Base-by-base conservation (phyloP, 2,888 invertebrate genomes). In the Diplazon laetatorius region DNA sequence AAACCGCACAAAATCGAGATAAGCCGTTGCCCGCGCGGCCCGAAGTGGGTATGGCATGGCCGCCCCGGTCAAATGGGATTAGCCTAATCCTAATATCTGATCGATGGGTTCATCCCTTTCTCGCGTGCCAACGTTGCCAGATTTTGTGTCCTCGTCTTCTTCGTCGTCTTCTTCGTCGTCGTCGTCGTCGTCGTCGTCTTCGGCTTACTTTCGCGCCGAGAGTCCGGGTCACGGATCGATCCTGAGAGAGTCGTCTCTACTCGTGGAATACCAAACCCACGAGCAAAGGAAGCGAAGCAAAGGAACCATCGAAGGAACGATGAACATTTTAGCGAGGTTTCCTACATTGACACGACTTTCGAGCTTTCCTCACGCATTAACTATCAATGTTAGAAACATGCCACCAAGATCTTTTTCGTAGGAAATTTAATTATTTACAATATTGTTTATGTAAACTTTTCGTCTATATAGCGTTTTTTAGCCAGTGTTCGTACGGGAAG, bases 11-110 rank as follows among this genome's bases (percentile, higher is more conserved):
- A 82, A 74, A 82, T 78, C 76, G 73, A 80, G 80, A 80, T 82
- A 83, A 81, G 80, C 83, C 71, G 25, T 60, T 80, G n/a, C 59
- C 66, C 73, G 30, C 6, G 46, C n/a, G n/a, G n/a, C 66, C 44
- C 65, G 62, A 71, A 57, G 52, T 57, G 70, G 14, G 55, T 55
- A 55, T 25, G 63, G 74, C 80, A 69, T 68, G 68, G n/a, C n/a
- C n/a, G n/a, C 71, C 48, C 44, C 75, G 66, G 81, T 82, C 76
- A 80, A 82, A 83, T 81, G 75, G 83, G 85, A 85, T 85, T 82
- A 84, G 63, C 62, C 70, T 83, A 83, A 85, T 83, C 84, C 83
- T 72, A 76, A 80, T 81, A 81, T 82, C 83, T 83, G 83, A 84
- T 85, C 83, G 83, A 83, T 82, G 80, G 74, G 69, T 81, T 81